A percentile compares a stretch with the other conserved stretches of the same genome.
Evolutionary conservation across 2,797 vertebrate genomes (phyloP).

Genomic region (Labroides dimidiatus): DNA sequence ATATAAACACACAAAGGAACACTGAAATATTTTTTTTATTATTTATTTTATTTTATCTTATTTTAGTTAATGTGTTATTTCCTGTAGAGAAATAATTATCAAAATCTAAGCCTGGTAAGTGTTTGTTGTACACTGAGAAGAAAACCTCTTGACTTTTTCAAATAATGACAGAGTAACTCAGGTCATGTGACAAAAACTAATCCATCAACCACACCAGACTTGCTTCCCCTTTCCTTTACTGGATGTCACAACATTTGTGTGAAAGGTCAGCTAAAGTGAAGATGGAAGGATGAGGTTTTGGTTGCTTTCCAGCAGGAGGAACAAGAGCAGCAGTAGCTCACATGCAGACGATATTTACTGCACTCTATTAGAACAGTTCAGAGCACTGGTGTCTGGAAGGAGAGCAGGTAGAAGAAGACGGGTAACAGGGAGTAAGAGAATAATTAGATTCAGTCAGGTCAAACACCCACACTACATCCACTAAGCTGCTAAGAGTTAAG

Average conservation of each 20-base stretch:
- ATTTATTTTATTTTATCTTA: too few species aligned
- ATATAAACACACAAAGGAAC: slow-evolving; percentile 8
- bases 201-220: neutral
- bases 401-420: neutral
- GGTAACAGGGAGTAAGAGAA: slow-evolving; percentile 37
- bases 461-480: slow-evolving; percentile 32
- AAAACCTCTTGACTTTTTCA: neutral
- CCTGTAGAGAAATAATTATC: neutral
- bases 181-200: neutral
- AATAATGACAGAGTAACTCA: neutral
- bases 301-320: neutral
- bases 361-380: slow-evolving; percentile 1
- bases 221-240: neutral
- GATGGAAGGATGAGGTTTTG: neutral
- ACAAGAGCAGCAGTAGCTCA: neutral
- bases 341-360: neutral
- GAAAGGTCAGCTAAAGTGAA: neutral
- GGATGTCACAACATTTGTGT: neutral
- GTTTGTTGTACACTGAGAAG: neutral
- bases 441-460: slow-evolving; percentile 48
- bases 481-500: slow-evolving; percentile 23
- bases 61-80: neutral
- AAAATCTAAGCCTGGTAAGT: neutral
- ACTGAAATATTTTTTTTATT: neutral
- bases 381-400: slow-evolving; percentile 21